phyloP scores from a whole-genome alignment of 2,888 invertebrate genomes.

The Drosophila histrio region DNA sequence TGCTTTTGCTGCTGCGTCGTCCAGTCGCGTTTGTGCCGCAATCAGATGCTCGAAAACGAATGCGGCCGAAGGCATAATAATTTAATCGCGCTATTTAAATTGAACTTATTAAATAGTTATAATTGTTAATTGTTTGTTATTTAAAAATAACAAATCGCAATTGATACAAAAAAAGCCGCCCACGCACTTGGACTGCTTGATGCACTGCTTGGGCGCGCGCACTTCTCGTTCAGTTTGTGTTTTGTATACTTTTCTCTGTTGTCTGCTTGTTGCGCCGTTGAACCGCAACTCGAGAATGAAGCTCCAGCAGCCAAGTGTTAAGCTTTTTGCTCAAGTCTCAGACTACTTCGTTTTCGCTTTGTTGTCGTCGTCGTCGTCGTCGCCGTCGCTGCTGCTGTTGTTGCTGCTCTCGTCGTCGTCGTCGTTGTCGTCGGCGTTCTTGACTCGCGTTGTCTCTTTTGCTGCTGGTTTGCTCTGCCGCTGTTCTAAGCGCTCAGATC shows the following conservation, averaged over 20 bases:
- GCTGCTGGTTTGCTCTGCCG: slow-evolving; percentile 39
- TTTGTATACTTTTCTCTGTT: background rate
- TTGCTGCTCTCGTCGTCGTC: slow-evolving; percentile 6
- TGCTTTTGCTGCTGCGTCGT: slow-evolving; percentile 51
- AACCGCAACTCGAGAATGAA: slow-evolving; percentile 75
- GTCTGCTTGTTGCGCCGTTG: slow-evolving; percentile 53
- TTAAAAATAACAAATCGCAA: background rate
- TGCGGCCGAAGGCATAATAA: slow-evolving; percentile 83
- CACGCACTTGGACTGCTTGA: slow-evolving; percentile 52
- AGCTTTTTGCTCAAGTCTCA: slow-evolving; percentile 70
- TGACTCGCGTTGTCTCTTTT: slow-evolving; percentile 32
- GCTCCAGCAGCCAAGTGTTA: slow-evolving; percentile 65
- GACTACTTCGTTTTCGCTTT: slow-evolving; percentile 42
- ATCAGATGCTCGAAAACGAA: slow-evolving; percentile 83
- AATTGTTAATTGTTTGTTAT: background rate
- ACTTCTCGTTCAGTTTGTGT: slow-evolving; percentile 2
- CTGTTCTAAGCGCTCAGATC: slow-evolving; percentile 81
- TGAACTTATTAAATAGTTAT: slow-evolving; percentile 21
- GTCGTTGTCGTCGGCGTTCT: slow-evolving; percentile 21
- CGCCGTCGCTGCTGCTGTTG: background rate
- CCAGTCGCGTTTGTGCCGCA: slow-evolving; percentile 74
- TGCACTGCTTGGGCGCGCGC: slow-evolving; percentile 51
- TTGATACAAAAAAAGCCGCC: slow-evolving; percentile 18
- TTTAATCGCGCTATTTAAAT: slow-evolving; percentile 26
- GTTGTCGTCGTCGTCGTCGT: slow-evolving; percentile 5